These are phyloP conservation scores for Vicugna pacos DNA, from an alignment of 2,113 vertebrate species.

Conservation along the genomic window DNA sequence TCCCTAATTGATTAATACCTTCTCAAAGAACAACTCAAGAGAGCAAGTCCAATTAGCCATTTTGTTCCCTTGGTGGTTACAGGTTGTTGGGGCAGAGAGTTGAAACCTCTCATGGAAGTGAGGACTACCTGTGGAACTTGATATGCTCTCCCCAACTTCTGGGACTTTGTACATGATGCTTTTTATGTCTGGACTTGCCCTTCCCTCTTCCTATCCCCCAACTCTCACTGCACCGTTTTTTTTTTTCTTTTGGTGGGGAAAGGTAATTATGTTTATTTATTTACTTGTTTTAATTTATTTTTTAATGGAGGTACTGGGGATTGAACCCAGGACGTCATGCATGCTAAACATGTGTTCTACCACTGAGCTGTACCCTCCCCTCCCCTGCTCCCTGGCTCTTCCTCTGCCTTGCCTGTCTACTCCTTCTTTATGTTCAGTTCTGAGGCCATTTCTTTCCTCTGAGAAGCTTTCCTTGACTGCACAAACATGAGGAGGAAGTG, in stretches of 20 bases:
- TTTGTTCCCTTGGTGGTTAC: background rate
- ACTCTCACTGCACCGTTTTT: background rate
- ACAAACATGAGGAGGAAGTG: background rate
- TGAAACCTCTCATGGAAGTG: background rate
- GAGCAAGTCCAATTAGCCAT: background rate
- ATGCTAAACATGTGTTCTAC: too few species aligned
- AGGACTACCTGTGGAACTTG: background rate
- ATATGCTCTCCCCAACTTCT: background rate
- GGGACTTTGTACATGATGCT: background rate
- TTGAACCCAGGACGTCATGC: too few species aligned
- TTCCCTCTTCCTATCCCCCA: background rate
- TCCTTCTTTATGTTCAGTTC: background rate
- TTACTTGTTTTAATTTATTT: too few species aligned
- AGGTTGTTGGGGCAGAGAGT: background rate
- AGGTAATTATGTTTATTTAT: too few species aligned
- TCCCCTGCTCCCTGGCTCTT: background rate
- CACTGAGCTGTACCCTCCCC: too few species aligned
- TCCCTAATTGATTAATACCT: background rate
- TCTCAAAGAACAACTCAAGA: slow-evolving; percentile 32
- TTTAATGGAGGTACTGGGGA: too few species aligned
- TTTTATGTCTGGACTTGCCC: background rate
- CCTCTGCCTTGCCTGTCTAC: background rate
- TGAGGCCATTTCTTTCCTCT: background rate
- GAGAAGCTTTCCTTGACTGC: background rate
- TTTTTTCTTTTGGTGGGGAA: too few species aligned